These are phyloP conservation scores for Dasypogon diadema DNA, from an alignment of 2,888 invertebrate genomes.

Conservation along the genomic window DNA sequence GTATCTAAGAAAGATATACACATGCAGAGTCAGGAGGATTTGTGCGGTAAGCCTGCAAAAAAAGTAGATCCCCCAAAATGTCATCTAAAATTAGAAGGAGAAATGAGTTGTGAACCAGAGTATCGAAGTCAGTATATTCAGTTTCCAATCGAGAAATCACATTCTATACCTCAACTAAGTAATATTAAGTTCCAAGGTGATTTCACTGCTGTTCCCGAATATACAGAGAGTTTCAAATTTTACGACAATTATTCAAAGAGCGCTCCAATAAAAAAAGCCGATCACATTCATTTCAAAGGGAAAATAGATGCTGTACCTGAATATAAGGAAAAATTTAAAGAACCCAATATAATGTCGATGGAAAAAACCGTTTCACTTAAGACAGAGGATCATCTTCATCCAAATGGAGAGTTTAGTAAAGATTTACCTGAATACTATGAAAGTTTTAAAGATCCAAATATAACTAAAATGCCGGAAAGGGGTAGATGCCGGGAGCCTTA, in stretches of 20 bases:
- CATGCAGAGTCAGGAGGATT: neutral
- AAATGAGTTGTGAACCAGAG: conserved; percentile 63
- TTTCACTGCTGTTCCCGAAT: conserved; percentile 65
- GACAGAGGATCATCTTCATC: conserved; percentile 64
- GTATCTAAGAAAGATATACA: conserved; percentile 14
- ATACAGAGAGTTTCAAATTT: conserved; percentile 66
- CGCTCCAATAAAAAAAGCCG: conserved; percentile 66
- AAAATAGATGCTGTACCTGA: conserved; percentile 62
- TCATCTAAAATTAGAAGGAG: conserved; percentile 58
- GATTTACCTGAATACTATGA: conserved; percentile 67
- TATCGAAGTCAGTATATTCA: conserved; percentile 65
- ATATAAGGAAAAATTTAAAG: conserved; percentile 65
- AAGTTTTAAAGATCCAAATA: conserved; percentile 67
- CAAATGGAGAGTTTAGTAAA: conserved; percentile 64
- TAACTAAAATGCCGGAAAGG: conserved; percentile 66
- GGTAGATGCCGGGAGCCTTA: conserved; percentile 66
- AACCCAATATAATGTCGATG: conserved; percentile 61
- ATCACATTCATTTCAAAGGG: conserved; percentile 63
- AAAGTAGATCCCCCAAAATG: conserved; percentile 60
- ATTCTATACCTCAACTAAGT: conserved; percentile 67
- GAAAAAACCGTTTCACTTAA: conserved; percentile 61
- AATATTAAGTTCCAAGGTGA: conserved; percentile 66
- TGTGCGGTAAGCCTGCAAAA: neutral
- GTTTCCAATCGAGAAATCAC: conserved; percentile 65
- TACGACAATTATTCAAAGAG: conserved; percentile 67